Conservation (phyloP, 2,888 invertebrate genomes). For the Ophion ventricosus region DNA sequence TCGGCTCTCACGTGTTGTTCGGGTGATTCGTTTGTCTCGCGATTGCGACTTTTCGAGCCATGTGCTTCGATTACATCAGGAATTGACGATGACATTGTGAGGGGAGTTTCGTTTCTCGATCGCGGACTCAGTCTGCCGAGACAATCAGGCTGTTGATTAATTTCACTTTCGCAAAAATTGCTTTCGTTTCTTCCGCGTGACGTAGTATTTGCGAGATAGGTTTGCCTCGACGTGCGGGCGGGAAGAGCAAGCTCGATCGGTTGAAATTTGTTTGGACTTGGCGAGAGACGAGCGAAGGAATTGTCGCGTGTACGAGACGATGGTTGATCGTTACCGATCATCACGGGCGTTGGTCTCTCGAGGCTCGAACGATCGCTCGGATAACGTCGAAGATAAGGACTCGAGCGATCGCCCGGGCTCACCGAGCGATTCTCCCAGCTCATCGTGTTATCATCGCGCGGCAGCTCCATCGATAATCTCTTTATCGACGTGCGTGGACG, state of each 20-base stretch:
- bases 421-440: constrained; percentile 33
- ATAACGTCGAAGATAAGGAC: constrained; percentile 65
- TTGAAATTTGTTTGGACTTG: constrained; percentile 60
- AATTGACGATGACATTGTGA: constrained; percentile 71
- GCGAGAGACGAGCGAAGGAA: constrained; percentile 56
- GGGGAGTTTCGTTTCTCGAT: constrained; percentile 67
- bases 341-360: constrained; percentile 61
- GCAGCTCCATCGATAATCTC: constrained; percentile 41
- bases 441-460: not conserved
- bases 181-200: constrained; percentile 13
- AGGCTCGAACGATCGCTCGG: constrained; percentile 49
- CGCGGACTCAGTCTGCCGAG: constrained; percentile 72
- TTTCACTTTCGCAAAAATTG: not conserved
- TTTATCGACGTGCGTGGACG: constrained; percentile 24
- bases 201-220: constrained; percentile 58
- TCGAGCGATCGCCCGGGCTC: constrained; percentile 48
- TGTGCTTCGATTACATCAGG: constrained; percentile 78
- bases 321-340: constrained; percentile 21
- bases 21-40: constrained; percentile 63
- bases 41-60: constrained; percentile 62
- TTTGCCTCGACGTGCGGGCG: constrained; percentile 57
- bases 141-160: constrained; percentile 70
- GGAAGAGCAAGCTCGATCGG: constrained; percentile 66
- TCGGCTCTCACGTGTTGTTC: constrained; percentile 80
- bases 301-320: constrained; percentile 20